phyloP scores from a whole-genome alignment of 2,797 vertebrate genomes.

The Poeciliopsis presidionis region DNA sequence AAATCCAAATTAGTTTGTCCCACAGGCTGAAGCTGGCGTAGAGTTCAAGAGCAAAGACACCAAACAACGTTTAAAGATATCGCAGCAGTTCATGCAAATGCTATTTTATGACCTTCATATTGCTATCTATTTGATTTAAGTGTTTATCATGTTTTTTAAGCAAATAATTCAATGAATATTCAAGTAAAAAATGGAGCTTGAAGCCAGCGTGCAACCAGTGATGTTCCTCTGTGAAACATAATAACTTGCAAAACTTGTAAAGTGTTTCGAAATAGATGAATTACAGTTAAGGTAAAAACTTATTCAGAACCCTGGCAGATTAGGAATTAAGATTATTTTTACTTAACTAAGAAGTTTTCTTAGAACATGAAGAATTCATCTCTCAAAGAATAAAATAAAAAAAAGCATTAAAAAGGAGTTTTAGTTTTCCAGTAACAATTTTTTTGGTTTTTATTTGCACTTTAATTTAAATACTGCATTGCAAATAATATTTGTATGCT shows the following conservation, averaged over 20 bases:
- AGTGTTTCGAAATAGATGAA: not conserved
- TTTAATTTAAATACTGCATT: not conserved
- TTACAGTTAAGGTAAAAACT: not conserved
- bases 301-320: not conserved
- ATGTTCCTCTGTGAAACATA: not conserved
- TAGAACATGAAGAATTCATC: not conserved
- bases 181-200: not conserved
- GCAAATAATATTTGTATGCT: not conserved
- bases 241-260: not conserved
- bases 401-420: not conserved
- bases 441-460: not conserved
- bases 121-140: not conserved
- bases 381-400: not conserved
- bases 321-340: not conserved
- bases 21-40: not conserved
- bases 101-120: not conserved
- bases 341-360: not conserved
- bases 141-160: not conserved
- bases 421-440: not conserved
- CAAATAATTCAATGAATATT: not conserved
- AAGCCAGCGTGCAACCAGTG: not conserved
- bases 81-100: not conserved
- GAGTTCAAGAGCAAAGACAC: not conserved
- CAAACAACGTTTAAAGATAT: not conserved
- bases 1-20: not conserved